Conservation (phyloP, 2,888 invertebrate species). For the Leucophora obtusa region DNA sequence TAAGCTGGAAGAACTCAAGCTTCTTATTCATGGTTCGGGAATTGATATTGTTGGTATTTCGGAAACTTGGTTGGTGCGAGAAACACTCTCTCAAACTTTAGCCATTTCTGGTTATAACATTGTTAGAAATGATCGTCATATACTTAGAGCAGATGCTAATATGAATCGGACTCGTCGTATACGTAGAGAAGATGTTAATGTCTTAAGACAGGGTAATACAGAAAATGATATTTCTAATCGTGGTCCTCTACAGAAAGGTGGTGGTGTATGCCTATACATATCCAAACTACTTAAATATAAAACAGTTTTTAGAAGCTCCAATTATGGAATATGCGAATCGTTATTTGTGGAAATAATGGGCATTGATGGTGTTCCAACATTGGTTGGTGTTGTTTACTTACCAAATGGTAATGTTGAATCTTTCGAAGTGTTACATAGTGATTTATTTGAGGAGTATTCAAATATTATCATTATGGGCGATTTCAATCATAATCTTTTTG, state of each 20-base stretch:
- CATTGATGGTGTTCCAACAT: neutral
- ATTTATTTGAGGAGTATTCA: neutral
- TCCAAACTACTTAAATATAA: neutral
- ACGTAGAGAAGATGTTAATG: too few species aligned
- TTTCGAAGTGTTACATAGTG: neutral
- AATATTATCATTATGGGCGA: too few species aligned
- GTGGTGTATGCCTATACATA: conserved; percentile 13
- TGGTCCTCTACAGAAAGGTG: neutral
- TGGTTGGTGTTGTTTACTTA: too few species aligned
- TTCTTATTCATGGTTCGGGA: neutral
- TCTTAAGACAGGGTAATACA: too few species aligned
- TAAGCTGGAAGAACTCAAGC: neutral
- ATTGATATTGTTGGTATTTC: too few species aligned
- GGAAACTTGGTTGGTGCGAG: conserved; percentile 1
- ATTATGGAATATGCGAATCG: conserved; percentile 7
- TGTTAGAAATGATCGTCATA: conserved; percentile 5
- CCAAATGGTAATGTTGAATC: neutral
- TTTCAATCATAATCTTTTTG: too few species aligned
- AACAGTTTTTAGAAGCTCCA: neutral
- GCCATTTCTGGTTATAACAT: conserved; percentile 2
- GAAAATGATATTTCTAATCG: too few species aligned
- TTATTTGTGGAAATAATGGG: neutral
- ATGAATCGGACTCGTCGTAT: too few species aligned
- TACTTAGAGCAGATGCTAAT: too few species aligned
- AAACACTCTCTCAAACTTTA: neutral